These are phyloP conservation scores for Cerastis leucographa DNA, from an alignment of 2,888 invertebrate species.

Conservation along the genomic window DNA sequence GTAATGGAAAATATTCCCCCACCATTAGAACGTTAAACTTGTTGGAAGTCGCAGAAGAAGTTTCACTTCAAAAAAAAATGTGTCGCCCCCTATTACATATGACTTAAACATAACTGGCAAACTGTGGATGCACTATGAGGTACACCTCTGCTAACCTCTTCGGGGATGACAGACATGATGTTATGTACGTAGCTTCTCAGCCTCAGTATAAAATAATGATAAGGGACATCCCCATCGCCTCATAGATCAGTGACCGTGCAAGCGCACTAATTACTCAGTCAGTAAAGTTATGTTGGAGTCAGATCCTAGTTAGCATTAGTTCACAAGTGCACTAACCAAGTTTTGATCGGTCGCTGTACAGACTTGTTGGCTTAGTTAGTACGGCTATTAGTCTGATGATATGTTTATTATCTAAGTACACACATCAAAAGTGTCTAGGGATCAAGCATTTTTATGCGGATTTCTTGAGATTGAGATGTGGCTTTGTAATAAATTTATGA, in stretches of 20 bases:
- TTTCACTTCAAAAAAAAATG: too few relatives aligned
- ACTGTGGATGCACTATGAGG: neutral
- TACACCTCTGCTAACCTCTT: neutral
- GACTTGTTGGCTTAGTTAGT: slow-evolving; percentile 17
- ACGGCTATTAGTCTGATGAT: slow-evolving; percentile 3
- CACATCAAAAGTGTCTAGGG: too few relatives aligned
- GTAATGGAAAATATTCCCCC: too few relatives aligned
- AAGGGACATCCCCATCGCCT: neutral
- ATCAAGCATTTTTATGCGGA: too few relatives aligned
- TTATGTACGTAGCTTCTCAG: neutral
- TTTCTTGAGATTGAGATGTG: too few relatives aligned
- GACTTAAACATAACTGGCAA: too few relatives aligned
- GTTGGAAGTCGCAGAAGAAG: too few relatives aligned
- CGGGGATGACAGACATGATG: neutral
- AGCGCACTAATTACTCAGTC: slow-evolving; percentile 45
- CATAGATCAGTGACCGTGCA: slow-evolving; percentile 14
- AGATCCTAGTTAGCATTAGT: slow-evolving; percentile 49
- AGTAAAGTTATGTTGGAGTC: slow-evolving; percentile 61
- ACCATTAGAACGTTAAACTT: too few relatives aligned
- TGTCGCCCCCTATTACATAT: too few relatives aligned
- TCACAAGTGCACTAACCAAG: slow-evolving; percentile 49
- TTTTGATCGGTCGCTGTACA: slow-evolving; percentile 50
- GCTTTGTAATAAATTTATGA: too few relatives aligned
- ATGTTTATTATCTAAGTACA: slow-evolving; percentile 18
- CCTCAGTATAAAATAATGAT: slow-evolving; percentile 5